Base-by-base conservation (phyloP, 2,797 vertebrate species). In the Anas georgica region DNA sequence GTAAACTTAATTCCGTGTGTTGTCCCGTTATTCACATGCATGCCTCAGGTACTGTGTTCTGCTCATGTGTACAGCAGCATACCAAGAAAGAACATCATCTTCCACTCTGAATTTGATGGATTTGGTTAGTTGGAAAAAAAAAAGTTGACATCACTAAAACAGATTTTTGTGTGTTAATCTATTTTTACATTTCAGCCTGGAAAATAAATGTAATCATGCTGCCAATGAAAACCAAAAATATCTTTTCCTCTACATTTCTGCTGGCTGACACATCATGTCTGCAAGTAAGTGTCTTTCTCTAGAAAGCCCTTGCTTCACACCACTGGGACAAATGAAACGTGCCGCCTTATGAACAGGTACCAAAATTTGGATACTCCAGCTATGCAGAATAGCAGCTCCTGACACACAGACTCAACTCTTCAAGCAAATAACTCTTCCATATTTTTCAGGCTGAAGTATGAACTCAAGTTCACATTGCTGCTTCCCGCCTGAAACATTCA, bases 171-270 rank as follows among this genome's bases (percentile, higher is more conserved):
- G 45, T 17, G 33, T 69, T 92, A 73, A 83, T 95, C 91, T 95
- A 91, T 95, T 97, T 97, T 96, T 96, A 96, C 77, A 81, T 64
- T 94, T 93, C 67, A 87, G 64, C 20, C 55, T 63, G 62, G 64
- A 41, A 91, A 95, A 95, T 87, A 95, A 82, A 91, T 10, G 56
- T 73, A 81, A 86, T 35, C 45, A n/a, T 58, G 75, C 41, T 96
- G 94, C 96, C 96, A 96, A 79, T 3, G 74, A 96, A 97, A 96
- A 94, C 75, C 59, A 86, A 91, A 94, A 95, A 90, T 56, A 70
- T 3, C 12, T 55, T 86, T 91, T 90, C 88, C 85, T 85, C 84
- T 93, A 89, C 86, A 91, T 96, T 97, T 97, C 95, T 97, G 84
- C 92, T 94, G 95, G 89, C 84, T 95, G 95, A 97, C 83, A 96